These are phyloP conservation scores for Pterobdella sp. DNA, from an alignment of 2,888 invertebrate genomes.

Conservation along the genomic window DNA sequence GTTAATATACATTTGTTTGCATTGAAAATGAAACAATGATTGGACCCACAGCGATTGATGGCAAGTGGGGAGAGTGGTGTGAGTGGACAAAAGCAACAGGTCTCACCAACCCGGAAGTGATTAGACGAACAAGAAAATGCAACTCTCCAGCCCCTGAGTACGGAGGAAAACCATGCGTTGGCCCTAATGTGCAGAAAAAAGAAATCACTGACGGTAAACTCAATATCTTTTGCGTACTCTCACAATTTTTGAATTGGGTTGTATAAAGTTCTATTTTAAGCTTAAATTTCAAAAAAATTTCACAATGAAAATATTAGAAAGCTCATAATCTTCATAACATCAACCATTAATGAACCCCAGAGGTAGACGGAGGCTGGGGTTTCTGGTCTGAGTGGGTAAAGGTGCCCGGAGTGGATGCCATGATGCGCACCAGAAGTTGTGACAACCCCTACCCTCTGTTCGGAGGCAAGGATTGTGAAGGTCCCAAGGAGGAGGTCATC, in stretches of 20 bases:
- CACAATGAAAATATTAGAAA: not conserved
- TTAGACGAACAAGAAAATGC: conserved; percentile 43
- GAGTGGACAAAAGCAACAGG: conserved; percentile 26
- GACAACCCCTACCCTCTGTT: conserved; percentile 17
- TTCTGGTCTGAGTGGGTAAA: conserved; percentile 14
- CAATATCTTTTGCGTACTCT: not conserved
- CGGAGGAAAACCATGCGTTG: conserved; percentile 46
- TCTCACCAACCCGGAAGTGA: conserved; percentile 40
- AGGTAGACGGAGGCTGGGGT: conserved; percentile 18
- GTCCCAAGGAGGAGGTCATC: conserved; percentile 9
- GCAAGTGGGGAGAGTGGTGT: conserved; percentile 32
- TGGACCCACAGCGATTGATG: conserved; percentile 31
- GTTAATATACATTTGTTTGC: not conserved
- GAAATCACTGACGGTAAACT: not conserved
- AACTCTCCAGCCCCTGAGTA: conserved; percentile 45
- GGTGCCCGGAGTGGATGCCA: not conserved
- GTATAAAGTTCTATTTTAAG: not conserved
- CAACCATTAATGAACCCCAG: conserved; percentile 3
- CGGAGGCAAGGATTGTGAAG: conserved; percentile 17
- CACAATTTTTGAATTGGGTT: not conserved
- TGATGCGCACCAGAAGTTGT: conserved; percentile 19
- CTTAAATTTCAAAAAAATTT: not conserved
- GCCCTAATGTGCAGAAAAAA: conserved; percentile 40
- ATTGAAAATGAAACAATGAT: not conserved
- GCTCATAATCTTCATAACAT: not conserved